Evolutionary conservation across 2,797 vertebrate species (phyloP), one percentile per base, ranked within the genome.

Genomic region (Sternotherus odoratus): DNA sequence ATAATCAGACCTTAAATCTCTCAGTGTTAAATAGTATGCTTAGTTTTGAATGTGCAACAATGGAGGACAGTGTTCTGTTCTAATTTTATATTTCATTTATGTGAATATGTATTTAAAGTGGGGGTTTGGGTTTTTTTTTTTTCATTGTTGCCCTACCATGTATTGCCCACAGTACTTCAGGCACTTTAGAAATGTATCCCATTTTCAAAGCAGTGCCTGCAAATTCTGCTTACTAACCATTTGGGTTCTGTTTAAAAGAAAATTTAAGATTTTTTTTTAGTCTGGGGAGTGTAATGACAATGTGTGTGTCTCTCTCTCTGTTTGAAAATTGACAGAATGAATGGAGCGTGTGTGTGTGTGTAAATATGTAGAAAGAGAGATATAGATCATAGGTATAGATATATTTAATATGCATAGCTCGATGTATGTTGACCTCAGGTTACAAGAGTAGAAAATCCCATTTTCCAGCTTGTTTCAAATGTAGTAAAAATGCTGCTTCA

Each of bases 381-480:
- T 95, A 95, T 80, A 81, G 56, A 83, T 91, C 91, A 95, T 96
- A 93, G 80, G 91, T 79, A 46, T 90, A 95, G 97, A 84, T 21
- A 33, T 96, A 95, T 89, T 98, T 98, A 97, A 97, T 97, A 98
- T 98, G 98, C 98, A 96, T 7, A 94, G 95, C 97, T 96, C 97
- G 97, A 97, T 98, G 96, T 97, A 97, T 97, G 93, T 97, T 98
- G 98, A 98, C 98, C 98, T 97, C 96, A 96, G 98, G 97, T 98
- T 98, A 98, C 48, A 3, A 96, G 97, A 98, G 96, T 97, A 98
- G 98, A 98, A 98, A 98, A 98, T 98, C 98, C 98, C 98, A 98
- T 98, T 98, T 98, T 98, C 98, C 97, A 98, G 98, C 98, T 98
- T 98, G 98, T 98, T 98, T 98, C 97, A 98, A 97, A 98, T 98